phyloP scores from a whole-genome alignment of 2,888 invertebrate species.

The Dryocosmus kuriphilus region DNA sequence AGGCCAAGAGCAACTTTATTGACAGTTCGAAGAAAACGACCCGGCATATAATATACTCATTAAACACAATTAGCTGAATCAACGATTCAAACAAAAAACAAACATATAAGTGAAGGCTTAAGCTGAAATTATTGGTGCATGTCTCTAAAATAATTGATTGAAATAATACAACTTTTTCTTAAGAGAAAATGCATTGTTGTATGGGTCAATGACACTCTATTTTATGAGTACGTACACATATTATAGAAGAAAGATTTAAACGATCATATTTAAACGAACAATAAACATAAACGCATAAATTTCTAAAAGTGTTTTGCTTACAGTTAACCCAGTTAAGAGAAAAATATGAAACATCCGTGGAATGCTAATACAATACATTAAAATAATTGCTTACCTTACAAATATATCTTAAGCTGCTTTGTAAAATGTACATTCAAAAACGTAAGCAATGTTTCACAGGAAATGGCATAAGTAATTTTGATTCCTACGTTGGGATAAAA shows the following conservation, averaged over 20 bases:
- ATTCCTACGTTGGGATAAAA: no score
- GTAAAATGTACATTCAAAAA: background rate
- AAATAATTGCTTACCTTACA: no score
- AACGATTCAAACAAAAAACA: background rate
- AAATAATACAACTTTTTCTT: background rate
- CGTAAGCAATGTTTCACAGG: no score
- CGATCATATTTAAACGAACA: background rate
- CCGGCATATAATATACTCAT: conserved; percentile 23
- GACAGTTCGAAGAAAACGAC: conserved; percentile 6
- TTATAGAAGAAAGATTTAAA: background rate
- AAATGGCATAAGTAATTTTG: no score
- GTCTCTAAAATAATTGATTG: background rate
- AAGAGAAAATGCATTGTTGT: no score
- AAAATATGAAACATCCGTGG: background rate
- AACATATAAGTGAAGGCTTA: background rate
- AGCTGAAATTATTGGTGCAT: background rate
- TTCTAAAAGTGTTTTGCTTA: background rate
- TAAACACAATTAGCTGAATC: conserved; percentile 30
- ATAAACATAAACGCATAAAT: background rate
- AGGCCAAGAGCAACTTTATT: conserved; percentile 18
- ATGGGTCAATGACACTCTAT: background rate
- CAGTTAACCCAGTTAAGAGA: background rate
- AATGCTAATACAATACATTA: background rate
- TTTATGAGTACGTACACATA: background rate
- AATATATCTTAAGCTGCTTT: background rate